Evolutionary conservation across 2,113 vertebrate genomes (phyloP).

Genomic region (Motacilla alba): DNA sequence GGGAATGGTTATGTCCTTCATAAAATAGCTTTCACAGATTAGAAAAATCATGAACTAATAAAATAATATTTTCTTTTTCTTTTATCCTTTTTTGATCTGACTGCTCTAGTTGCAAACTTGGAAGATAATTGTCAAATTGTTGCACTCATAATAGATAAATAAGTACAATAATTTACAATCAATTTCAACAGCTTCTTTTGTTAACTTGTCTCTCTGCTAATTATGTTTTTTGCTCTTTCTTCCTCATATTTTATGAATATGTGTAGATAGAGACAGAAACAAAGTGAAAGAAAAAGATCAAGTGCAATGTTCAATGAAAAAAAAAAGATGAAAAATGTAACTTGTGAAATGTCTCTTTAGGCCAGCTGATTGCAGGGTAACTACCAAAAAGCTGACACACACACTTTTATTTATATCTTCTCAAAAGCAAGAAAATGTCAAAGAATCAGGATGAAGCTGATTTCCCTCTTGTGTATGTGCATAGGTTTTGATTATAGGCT

Average conservation of each 20-base stretch:
- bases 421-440: conserved; percentile 47
- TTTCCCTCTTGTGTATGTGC: conserved; percentile 48
- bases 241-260: background rate
- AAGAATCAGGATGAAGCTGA: conserved; percentile 54
- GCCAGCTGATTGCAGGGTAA: conserved; percentile 59
- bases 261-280: background rate
- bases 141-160: background rate
- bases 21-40: background rate
- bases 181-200: background rate
- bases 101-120: background rate
- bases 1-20: background rate
- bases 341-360: conserved; percentile 59
- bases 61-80: background rate
- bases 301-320: background rate
- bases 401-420: conserved; percentile 46
- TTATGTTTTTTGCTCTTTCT: background rate
- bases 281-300: background rate
- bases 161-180: background rate
- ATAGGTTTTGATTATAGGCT: conserved; percentile 58
- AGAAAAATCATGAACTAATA: background rate
- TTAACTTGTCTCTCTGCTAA: background rate
- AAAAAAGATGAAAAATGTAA: conserved; percentile 4
- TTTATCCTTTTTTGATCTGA: background rate
- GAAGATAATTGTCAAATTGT: background rate
- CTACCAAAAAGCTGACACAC: conserved; percentile 46